Percentiles rank a stretch among this genome's conserved stretches.
These are phyloP conservation scores for Podarcis muralis DNA, from an alignment of 2,113 vertebrate species.

Conservation along the genomic window DNA sequence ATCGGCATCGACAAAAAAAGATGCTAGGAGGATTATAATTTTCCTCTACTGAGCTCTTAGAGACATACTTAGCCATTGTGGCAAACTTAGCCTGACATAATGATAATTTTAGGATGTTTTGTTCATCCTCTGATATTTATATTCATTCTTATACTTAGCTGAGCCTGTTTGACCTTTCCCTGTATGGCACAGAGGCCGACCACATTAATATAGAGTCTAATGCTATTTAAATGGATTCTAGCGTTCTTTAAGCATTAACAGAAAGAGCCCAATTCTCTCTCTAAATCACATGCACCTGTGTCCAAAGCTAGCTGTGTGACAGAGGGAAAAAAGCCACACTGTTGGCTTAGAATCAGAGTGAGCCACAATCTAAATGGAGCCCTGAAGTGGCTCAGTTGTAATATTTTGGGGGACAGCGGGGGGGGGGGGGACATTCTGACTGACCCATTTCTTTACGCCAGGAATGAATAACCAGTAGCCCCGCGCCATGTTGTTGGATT, in stretches of 20 bases:
- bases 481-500: too few relatives aligned
- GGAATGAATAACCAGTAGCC: too few relatives aligned
- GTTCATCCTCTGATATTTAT: slow-evolving; percentile 41
- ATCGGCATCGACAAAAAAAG: slow-evolving; percentile 23
- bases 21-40: slow-evolving; percentile 21
- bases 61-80: slow-evolving; percentile 14
- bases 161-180: slow-evolving; percentile 26
- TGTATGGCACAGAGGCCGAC: slow-evolving; percentile 3
- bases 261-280: slow-evolving; percentile 4
- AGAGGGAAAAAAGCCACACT: too few relatives aligned
- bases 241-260: not conserved
- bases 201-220: slow-evolving; percentile 36
- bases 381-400: not conserved
- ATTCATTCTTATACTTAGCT: slow-evolving; percentile 26
- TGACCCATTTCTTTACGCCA: too few relatives aligned
- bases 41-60: slow-evolving; percentile 22
- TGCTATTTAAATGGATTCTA: slow-evolving; percentile 31
- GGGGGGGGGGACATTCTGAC: not conserved
- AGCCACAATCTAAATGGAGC: not conserved
- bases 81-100: slow-evolving; percentile 35
- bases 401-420: not conserved
- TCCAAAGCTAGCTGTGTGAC: not conserved
- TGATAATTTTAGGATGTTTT: slow-evolving; percentile 39
- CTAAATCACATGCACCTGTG: not conserved
- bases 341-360: not conserved